These are phyloP conservation scores for Apomyelois bistriatella DNA, from an alignment of 2,888 invertebrate genomes.

Conservation along the genomic window DNA sequence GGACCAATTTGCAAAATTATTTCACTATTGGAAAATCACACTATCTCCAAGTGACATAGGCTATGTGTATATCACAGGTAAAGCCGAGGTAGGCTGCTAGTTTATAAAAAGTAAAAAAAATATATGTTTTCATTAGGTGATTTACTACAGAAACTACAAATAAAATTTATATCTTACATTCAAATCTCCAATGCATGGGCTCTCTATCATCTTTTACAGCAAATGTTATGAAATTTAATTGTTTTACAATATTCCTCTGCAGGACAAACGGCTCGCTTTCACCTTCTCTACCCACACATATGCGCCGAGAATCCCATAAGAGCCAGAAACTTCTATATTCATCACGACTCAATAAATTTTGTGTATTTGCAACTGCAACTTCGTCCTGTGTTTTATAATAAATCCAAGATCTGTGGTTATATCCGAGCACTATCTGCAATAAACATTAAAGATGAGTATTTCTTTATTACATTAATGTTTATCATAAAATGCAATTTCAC, in stretches of 20 bases:
- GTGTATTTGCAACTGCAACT: conserved; percentile 37
- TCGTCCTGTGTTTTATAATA: not conserved
- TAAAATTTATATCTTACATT: conserved; percentile 35
- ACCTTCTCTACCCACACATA: conserved; percentile 56
- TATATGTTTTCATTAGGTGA: too few species aligned
- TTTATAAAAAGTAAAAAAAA: too few species aligned
- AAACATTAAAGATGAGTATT: not conserved
- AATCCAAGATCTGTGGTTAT: not conserved
- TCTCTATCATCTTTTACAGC: conserved; percentile 19
- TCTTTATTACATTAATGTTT: too few species aligned
- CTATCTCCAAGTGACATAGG: too few species aligned
- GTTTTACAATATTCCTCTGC: conserved; percentile 15
- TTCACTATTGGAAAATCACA: too few species aligned
- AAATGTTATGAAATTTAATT: conserved; percentile 43
- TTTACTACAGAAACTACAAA: not conserved
- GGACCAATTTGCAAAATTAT: too few species aligned
- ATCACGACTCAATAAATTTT: conserved; percentile 58
- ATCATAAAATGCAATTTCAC: too few species aligned
- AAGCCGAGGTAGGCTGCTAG: too few species aligned
- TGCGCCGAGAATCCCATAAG: conserved; percentile 63
- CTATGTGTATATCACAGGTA: too few species aligned
- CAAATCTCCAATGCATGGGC: conserved; percentile 40
- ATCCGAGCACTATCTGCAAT: conserved; percentile 1
- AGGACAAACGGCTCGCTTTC: conserved; percentile 39
- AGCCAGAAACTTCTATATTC: conserved; percentile 71